Evolutionary conservation across 1,140 invertebrate genomes (phyloP), one percentile per base, ranked within the genome.

Genomic region (Epicauta chinensis): DNA sequence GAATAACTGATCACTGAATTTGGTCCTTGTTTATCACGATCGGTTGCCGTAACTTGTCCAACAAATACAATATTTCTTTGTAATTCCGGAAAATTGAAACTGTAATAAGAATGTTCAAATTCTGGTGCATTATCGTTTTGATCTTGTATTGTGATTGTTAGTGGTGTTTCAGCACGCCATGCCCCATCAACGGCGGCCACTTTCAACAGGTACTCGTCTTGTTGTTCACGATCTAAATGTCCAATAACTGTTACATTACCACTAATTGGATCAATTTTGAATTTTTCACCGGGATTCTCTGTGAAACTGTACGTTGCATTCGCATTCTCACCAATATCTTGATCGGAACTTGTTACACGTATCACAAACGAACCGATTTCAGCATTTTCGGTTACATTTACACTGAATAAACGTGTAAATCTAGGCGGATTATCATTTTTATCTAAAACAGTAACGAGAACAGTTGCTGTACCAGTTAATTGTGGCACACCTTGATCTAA

Each of bases 401-500:
- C 89, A 63, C 87, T 93, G 68, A 95, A 97, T 0, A 96, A 71
- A 39, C 92, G 74, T 0, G 92, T 95, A 67, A 98, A 98, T 53
- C 87, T 78, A 0, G 94, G 93, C 7, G 91, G 89, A 71, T 96
- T 95, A 69, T 98, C 94, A 72, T 98, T 97, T 70, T 93, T 93
- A 66, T 97, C 93, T 12, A 87, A 67, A 11, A 97, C 82, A 3
- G 82, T 88, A 0, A 97, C 77, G 11, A 90, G 64, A 0, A 97
- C 86, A 17, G 87, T 92, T 0, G 92, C 83, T 0, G 87, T 86
- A 6, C 93, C 91, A 1, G 88, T 87, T 37, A 91, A 70, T 45
- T 82, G 79, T 0, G 91, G 90, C 29, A 78, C 77, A 1, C 94
- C 93, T 62, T 91, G 82, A 71, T 98, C 94, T 1, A 86, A 73